A percentile compares a stretch with the other conserved stretches of the same genome.
These are phyloP conservation scores for Nyctibius bracteatus DNA, from an alignment of 2,113 vertebrate species.

Conservation along the genomic window DNA sequence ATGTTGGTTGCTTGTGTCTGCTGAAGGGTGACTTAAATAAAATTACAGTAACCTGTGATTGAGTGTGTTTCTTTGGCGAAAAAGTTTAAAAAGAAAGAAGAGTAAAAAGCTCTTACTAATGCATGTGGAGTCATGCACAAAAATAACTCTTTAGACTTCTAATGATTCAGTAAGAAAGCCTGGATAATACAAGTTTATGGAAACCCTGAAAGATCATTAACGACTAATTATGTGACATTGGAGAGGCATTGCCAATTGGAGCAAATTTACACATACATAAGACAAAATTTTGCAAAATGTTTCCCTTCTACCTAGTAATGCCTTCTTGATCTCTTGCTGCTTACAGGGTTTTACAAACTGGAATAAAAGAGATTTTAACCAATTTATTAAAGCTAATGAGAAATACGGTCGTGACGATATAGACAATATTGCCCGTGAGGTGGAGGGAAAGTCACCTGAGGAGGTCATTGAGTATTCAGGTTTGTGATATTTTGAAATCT, in stretches of 20 bases:
- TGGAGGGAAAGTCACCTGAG: conserved; percentile 87
- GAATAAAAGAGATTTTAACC: conserved; percentile 91
- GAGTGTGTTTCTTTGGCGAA: background rate
- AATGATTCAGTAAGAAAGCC: conserved; percentile 1
- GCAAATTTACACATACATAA: background rate
- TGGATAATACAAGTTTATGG: background rate
- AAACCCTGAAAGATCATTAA: conserved; percentile 5
- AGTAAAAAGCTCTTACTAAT: background rate
- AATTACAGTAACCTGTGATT: background rate
- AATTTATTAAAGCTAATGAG: conserved; percentile 92
- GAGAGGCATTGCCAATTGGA: background rate
- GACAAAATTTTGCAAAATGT: background rate
- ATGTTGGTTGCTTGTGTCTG: background rate
- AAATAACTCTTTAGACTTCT: background rate
- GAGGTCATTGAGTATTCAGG: conserved; percentile 91
- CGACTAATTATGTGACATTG: background rate
- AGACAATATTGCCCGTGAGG: conserved; percentile 87
- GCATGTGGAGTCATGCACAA: background rate
- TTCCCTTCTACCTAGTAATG: background rate
- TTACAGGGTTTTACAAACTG: conserved; percentile 87
- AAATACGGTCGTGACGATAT: conserved; percentile 89
- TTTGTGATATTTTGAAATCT: conserved; percentile 44
- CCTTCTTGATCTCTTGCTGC: conserved; percentile 1
- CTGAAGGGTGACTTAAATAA: background rate
- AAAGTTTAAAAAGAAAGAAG: background rate